Base-by-base conservation (phyloP, 2,888 invertebrate genomes). In the Nebria brevicollis region DNA sequence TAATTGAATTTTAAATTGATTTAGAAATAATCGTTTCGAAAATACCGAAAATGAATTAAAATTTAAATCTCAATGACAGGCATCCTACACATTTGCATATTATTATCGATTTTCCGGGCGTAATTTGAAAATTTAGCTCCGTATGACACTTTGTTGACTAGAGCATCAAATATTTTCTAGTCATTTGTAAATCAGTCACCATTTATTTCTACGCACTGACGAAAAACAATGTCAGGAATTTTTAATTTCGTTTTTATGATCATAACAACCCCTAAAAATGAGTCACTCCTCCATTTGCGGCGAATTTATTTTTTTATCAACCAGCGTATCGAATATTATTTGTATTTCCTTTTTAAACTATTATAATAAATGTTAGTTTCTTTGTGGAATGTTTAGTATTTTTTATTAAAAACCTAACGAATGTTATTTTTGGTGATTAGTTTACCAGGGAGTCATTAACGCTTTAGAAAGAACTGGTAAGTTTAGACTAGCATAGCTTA, bases 241-340 rank as follows among this genome's bases (percentile, higher is more conserved):
- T 79, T 75, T 79, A 79, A 75, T 79, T 75, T 73, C 66, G 66
- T 25, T 66, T 74, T 43, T 34, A 79, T 79, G 79, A 43, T 73
- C 20, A 20, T 1, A 20, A 20, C 20, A 20, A 20, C 20, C 20
- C 20, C 20, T 20, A 75, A 68, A 54, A 66, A 25, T 54, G 79
- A 75, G 42, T 26, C 13, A 70, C 70, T 70, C 70, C 74, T 73
- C 80, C 26, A 64, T 81, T 70, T 34, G 75, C 72, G 72, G 75
- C 34, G 70, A 75, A 81, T 81, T 75, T 75, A 81, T 81, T 81
- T 75, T 75, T 20, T 81, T 75, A 75, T 81, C 80, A 81, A 79
- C 43, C 54, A n/a, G n/a, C n/a, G n/a, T n/a, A n/a, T n/a, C n/a
- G n/a, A n/a, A n/a, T n/a, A n/a, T n/a, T n/a, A n/a, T n/a, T n/a